Evolutionary conservation across 2,888 invertebrate species (phyloP), one percentile per base, ranked within the genome.

Genomic region (Eumerus sabulonum): DNA sequence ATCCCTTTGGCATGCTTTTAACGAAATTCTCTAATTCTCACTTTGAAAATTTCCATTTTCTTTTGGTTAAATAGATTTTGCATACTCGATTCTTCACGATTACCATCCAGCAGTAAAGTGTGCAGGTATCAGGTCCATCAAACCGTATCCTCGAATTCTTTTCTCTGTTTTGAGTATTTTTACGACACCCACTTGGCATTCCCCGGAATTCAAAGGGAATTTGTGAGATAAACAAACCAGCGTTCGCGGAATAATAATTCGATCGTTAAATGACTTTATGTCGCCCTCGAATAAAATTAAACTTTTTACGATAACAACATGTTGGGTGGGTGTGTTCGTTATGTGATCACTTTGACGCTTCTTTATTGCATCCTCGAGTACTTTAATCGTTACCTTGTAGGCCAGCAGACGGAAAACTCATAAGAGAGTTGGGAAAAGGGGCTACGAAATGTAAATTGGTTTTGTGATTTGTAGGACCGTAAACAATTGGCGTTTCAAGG

Each of bases 251-350:
- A 70, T 70, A 62, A 70, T 62, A 70, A 70, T 62, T 62, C 48
- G 62, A 70, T 70, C 70, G 70, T 70, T 70, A 70, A 70, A 70
- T 62, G 54, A 48, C 47, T 70, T 70, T 70, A 70, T 62, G 62
- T 56, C 70, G 70, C 56, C 54, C 54, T 70, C 54, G 48, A 62
- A 70, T 70, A 62, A 62, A 70, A 70, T 70, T 70, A 70, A 70
- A 62, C 70, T 70, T 70, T 68, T 70, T 70, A 70, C 62, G 70
- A 70, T 70, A 70, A 70, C 70, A 70, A 56, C 70, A 56, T 62
- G 62, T 70, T 70, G 60, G 62, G 53, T 47, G 54, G 54, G 19
- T 62, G 40, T 40, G 19, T n/a, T 38, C 27, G 57, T 51, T 16
- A 47, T 18, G 38, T 64, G 18, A 5, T 16, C 27, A 12, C 1